phyloP scores from a whole-genome alignment of 2,113 vertebrate genomes.

The Boulengeromyrus knoepffleri region DNA sequence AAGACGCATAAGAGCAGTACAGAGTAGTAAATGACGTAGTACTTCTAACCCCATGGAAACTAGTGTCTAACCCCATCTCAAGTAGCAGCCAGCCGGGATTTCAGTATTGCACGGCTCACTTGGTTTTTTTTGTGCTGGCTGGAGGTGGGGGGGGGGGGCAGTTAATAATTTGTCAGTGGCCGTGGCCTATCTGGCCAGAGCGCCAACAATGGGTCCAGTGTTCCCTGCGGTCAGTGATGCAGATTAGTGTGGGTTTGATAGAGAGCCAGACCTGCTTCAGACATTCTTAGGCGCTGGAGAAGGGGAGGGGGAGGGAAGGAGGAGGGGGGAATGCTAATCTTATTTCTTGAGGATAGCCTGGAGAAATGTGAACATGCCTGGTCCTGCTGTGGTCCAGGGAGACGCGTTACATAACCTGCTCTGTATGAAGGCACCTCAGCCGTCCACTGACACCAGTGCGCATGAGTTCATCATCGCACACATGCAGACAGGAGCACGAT shows the following conservation, averaged over 20 bases:
- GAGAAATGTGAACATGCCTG: slow-evolving; percentile 8
- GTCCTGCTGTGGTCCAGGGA: slow-evolving; percentile 11
- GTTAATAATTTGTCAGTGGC: slow-evolving; percentile 27
- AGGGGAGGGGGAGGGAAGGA: not conserved
- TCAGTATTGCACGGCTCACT: slow-evolving; percentile 6
- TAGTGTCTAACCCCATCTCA: not conserved
- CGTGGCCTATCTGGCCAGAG: slow-evolving; percentile 16
- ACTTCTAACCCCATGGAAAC: not conserved
- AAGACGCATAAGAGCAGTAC: not conserved
- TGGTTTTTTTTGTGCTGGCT: not conserved
- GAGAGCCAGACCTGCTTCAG: slow-evolving; percentile 18
- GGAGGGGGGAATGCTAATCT: slow-evolving; percentile 6
- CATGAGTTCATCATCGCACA: not conserved
- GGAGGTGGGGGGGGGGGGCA: not conserved
- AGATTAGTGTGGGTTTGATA: slow-evolving; percentile 24
- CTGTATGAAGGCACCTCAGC: not conserved
- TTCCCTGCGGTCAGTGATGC: slow-evolving; percentile 22
- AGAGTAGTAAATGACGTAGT: not conserved
- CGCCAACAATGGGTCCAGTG: slow-evolving; percentile 19
- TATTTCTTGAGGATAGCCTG: slow-evolving; percentile 11
- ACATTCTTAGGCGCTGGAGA: slow-evolving; percentile 5
- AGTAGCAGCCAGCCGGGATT: not conserved
- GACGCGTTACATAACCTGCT: not conserved
- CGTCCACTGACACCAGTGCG: not conserved
- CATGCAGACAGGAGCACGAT: not conserved